phyloP scores from a whole-genome alignment of 2,113 vertebrate genomes.

The Nansenia antarctica region DNA sequence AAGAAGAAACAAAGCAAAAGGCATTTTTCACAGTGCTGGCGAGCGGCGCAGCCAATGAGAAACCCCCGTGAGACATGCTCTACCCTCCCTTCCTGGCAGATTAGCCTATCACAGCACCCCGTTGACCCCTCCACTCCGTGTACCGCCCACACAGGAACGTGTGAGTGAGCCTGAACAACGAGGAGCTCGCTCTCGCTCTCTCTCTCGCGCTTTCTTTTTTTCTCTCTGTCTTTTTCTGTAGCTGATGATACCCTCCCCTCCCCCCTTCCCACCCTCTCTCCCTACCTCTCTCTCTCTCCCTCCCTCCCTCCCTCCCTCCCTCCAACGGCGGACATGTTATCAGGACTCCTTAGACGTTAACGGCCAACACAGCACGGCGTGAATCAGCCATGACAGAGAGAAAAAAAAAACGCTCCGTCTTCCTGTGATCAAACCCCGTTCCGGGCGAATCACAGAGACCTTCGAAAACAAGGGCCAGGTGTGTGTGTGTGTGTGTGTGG shows the following conservation, averaged over 20 bases:
- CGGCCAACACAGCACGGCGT: constrained; percentile 29
- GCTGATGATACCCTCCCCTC: background rate
- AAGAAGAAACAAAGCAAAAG: constrained; percentile 53
- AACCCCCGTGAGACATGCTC: constrained; percentile 57
- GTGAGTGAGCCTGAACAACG: constrained; percentile 61
- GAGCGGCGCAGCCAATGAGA: constrained; percentile 66
- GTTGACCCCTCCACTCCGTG: constrained; percentile 66
- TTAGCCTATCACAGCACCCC: constrained; percentile 71
- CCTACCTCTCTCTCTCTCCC: constrained; percentile 18
- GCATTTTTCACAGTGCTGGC: constrained; percentile 65
- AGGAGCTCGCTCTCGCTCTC: constrained; percentile 43
- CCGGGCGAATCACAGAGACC: background rate
- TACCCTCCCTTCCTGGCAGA: constrained; percentile 65
- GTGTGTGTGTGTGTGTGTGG: too few species aligned
- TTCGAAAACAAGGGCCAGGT: too few species aligned
- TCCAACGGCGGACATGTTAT: constrained; percentile 68
- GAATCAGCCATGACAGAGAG: constrained; percentile 57
- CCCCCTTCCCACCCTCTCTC: background rate
- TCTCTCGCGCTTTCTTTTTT: background rate
- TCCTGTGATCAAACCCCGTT: constrained; percentile 12
- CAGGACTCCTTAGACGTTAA: constrained; percentile 64
- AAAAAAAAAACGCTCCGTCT: constrained; percentile 55
- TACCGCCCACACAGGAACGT: constrained; percentile 62
- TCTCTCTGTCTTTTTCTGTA: background rate
- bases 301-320: constrained; percentile 30